phyloP scores from a whole-genome alignment of 2,797 vertebrate genomes.

The Benthosema pterotum region DNA sequence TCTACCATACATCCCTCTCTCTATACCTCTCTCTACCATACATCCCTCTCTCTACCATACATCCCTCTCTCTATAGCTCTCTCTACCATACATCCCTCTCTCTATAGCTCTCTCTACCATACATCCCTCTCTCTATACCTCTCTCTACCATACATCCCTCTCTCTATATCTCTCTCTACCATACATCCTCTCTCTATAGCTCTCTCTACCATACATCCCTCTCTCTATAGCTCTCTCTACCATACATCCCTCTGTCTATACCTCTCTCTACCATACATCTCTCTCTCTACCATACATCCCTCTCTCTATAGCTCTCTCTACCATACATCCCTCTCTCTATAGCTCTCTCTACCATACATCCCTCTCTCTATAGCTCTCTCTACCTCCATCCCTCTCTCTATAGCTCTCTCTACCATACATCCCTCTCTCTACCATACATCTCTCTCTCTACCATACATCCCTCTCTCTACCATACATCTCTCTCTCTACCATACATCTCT shows the following conservation, averaged over 20 bases:
- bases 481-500: slow-evolving; percentile 29
- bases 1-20: slow-evolving; percentile 28
- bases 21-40: slow-evolving; percentile 22
- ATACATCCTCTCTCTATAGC: slow-evolving; percentile 31
- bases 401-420: no score
- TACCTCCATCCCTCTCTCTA: no score
- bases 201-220: slow-evolving; percentile 21
- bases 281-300: no score
- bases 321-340: slow-evolving; percentile 31
- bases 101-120: no score
- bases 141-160: slow-evolving; percentile 35
- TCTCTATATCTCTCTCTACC: neutral
- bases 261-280: slow-evolving; percentile 11
- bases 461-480: slow-evolving; percentile 23
- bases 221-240: slow-evolving; percentile 46
- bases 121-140: no score
- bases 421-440: slow-evolving; percentile 13
- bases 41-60: no score
- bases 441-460: slow-evolving; percentile 27
- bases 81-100: no score
- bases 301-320: slow-evolving; percentile 15
- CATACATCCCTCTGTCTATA: no score
- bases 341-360: slow-evolving; percentile 25
- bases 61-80: slow-evolving; percentile 38
- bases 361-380: slow-evolving; percentile 41